Evolutionary conservation across 2,888 invertebrate species (phyloP).

Genomic region (Desoria tigrina): DNA sequence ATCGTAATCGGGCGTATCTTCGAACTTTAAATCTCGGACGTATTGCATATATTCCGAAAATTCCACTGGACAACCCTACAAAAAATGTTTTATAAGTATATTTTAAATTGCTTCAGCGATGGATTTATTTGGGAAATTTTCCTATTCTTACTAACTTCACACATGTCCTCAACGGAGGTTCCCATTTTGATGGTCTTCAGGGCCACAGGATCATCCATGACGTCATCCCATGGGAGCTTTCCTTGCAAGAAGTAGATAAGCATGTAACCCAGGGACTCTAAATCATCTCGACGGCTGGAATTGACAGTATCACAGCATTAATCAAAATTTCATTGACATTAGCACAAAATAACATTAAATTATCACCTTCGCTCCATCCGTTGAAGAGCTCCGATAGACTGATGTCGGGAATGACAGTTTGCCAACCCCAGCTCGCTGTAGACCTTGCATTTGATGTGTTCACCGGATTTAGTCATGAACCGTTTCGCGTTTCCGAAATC

Average conservation of each 20-base stretch:
- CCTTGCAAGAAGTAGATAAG: slow-evolving; percentile 34
- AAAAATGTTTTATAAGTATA: slow-evolving; percentile 8
- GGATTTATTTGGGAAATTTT: too few species aligned
- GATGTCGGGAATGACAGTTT: slow-evolving; percentile 39
- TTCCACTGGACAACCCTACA: slow-evolving; percentile 4
- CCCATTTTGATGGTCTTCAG: slow-evolving; percentile 35
- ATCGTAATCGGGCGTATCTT: slow-evolving; percentile 6
- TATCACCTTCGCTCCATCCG: slow-evolving; percentile 37
- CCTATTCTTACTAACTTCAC: slow-evolving; percentile 19
- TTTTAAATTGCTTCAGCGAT: too few species aligned
- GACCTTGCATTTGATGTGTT: slow-evolving; percentile 40
- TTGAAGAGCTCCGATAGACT: slow-evolving; percentile 39
- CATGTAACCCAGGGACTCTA: slow-evolving; percentile 40
- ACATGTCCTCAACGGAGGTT: slow-evolving; percentile 32
- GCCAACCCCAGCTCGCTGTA: slow-evolving; percentile 38
- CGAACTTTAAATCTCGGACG: slow-evolving; percentile 4
- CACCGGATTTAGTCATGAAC: slow-evolving; percentile 32
- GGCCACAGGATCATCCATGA: slow-evolving; percentile 32
- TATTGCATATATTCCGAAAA: slow-evolving; percentile 5
- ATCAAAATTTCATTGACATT: slow-evolving; percentile 1
- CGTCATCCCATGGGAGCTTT: slow-evolving; percentile 37
- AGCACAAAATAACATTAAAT: not conserved
- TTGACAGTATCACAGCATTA: not conserved
- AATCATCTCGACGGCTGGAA: slow-evolving; percentile 38
- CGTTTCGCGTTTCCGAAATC: slow-evolving; percentile 42